These are phyloP conservation scores for Nycticryphes semicollaris DNA, from an alignment of 2,113 vertebrate genomes.

Conservation along the genomic window DNA sequence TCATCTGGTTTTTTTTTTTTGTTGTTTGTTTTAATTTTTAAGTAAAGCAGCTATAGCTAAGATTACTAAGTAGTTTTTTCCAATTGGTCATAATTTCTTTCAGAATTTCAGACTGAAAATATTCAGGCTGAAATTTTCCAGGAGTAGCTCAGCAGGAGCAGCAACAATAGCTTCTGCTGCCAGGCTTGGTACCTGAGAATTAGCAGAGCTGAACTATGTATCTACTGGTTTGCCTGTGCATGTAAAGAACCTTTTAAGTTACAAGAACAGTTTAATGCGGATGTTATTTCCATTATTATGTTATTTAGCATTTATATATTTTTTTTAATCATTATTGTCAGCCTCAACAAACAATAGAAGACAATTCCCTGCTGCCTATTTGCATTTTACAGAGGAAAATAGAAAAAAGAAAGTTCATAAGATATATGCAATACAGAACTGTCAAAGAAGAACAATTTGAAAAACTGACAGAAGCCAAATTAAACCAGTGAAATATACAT, in stretches of 20 bases:
- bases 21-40: not conserved
- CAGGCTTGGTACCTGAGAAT: not conserved
- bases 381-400: not conserved
- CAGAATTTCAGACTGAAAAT: not conserved
- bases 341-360: not conserved
- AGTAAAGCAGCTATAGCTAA: not conserved
- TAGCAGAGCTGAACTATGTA: not conserved
- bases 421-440: not conserved
- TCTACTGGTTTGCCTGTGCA: not conserved
- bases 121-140: not conserved
- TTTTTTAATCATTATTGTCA: not conserved
- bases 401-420: not conserved
- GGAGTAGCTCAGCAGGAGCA: not conserved
- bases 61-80: not conserved
- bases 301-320: not conserved
- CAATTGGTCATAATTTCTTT: not conserved
- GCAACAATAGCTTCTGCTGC: not conserved
- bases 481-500: not conserved
- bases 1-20: not conserved
- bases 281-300: not conserved
- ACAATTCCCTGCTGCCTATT: not conserved
- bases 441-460: not conserved
- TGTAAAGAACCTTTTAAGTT: not conserved
- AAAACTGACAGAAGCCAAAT: constrained; percentile 18
- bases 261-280: not conserved